Evolutionary conservation across 2,113 vertebrate genomes (phyloP).

Genomic region (Platysternon megacephalum): DNA sequence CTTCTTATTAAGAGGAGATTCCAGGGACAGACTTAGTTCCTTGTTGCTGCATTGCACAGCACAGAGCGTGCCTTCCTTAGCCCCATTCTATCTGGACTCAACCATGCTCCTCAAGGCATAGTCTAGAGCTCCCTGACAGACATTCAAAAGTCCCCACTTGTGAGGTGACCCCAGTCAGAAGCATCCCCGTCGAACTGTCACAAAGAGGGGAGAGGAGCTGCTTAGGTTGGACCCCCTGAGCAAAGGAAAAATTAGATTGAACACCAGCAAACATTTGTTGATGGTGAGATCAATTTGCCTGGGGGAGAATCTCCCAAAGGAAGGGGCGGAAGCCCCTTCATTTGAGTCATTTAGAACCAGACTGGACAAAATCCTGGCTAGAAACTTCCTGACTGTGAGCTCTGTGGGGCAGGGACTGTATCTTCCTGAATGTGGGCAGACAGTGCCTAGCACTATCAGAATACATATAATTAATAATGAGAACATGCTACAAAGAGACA

Average conservation of each 20-base stretch:
- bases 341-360: rapidly evolving
- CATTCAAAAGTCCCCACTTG: not conserved
- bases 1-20: not conserved
- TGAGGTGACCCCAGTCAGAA: not conserved
- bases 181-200: not conserved
- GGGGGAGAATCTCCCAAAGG: not conserved
- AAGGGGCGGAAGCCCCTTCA: not conserved
- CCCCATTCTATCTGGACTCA: not conserved
- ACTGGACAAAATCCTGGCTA: not conserved
- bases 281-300: not conserved
- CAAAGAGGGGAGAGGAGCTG: rapidly evolving
- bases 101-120: rapidly evolving
- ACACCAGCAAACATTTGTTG: not conserved
- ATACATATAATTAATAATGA: not conserved
- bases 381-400: not conserved
- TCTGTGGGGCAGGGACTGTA: not conserved
- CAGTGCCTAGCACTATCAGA: rapidly evolving
- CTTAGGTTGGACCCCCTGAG: not conserved
- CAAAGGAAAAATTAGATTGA: not conserved
- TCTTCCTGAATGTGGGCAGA: rapidly evolving
- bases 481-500: rapidly evolving
- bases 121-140: not conserved
- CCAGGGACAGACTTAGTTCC: not conserved
- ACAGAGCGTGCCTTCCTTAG: not conserved
- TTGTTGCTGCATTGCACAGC: not conserved